Evolutionary conservation across 1,140 invertebrate species (phyloP).

Genomic region (Halictus rubicundus): DNA sequence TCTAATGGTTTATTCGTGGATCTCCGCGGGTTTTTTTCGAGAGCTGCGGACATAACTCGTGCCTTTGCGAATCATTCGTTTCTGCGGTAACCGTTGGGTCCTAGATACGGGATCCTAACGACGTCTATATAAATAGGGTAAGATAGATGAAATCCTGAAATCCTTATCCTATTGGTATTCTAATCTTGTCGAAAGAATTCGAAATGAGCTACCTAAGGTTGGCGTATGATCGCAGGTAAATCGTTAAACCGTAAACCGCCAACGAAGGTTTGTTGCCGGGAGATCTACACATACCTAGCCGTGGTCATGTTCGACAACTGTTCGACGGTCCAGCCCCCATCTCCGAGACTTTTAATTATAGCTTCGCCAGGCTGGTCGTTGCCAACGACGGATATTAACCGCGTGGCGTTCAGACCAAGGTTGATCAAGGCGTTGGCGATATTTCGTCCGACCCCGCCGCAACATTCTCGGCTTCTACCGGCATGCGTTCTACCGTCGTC

Average conservation of each 20-base stretch:
- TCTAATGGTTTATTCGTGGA: not conserved
- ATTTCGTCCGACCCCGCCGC: conserved; percentile 95
- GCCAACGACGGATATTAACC: conserved; percentile 91
- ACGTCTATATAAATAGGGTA: too few species aligned
- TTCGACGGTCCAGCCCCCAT: conserved; percentile 71
- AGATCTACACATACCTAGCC: conserved; percentile 70
- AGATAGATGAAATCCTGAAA: too few species aligned
- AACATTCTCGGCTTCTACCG: conserved; percentile 83
- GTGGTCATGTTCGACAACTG: conserved; percentile 70
- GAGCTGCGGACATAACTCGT: not conserved
- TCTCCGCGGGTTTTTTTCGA: not conserved
- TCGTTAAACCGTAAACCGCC: too few species aligned
- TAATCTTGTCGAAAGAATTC: too few species aligned
- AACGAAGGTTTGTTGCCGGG: too few species aligned
- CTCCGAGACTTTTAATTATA: conserved; percentile 79
- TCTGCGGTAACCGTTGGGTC: too few species aligned
- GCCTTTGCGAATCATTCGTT: not conserved
- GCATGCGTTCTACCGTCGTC: conserved; percentile 89
- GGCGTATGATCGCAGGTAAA: too few species aligned
- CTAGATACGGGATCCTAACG: too few species aligned
- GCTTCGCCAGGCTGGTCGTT: conserved; percentile 82
- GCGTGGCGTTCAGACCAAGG: conserved; percentile 83
- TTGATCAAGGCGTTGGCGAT: conserved; percentile 91
- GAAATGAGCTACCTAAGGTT: too few species aligned
- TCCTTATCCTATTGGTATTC: too few species aligned